Evolutionary conservation across 2,888 invertebrate genomes (phyloP).

Genomic region (Lysandra bellargus): DNA sequence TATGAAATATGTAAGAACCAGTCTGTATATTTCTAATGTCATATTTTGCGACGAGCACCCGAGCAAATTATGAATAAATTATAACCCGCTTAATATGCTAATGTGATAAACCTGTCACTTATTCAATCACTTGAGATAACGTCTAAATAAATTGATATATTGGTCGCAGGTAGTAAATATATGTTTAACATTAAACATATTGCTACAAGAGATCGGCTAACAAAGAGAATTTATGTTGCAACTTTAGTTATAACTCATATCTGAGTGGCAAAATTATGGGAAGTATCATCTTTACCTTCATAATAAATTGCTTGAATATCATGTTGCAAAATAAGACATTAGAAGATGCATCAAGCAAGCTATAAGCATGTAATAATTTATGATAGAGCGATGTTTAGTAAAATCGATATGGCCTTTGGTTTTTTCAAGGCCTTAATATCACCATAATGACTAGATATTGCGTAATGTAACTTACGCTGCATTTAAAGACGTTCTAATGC

Average conservation of each 20-base stretch:
- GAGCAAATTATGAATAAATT: conserved; percentile 12
- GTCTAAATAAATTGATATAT: conserved; percentile 15
- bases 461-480: no score
- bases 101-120: conserved; percentile 3
- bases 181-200: background rate
- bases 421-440: background rate
- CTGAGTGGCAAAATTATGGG: background rate
- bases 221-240: background rate
- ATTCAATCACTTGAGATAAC: background rate
- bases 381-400: background rate
- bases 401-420: background rate
- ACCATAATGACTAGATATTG: background rate
- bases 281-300: background rate
- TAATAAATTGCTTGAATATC: background rate
- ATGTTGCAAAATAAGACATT: conserved; percentile 11
- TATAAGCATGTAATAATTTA: background rate
- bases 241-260: background rate
- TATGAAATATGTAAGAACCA: background rate
- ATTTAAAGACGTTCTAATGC: no score
- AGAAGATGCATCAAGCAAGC: background rate
- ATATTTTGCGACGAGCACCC: background rate
- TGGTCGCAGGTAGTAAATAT: background rate
- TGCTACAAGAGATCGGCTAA: background rate
- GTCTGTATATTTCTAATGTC: background rate
- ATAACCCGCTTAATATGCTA: conserved; percentile 4